Conservation (phyloP, 2,797 vertebrate genomes). For the Otus scops region DNA sequence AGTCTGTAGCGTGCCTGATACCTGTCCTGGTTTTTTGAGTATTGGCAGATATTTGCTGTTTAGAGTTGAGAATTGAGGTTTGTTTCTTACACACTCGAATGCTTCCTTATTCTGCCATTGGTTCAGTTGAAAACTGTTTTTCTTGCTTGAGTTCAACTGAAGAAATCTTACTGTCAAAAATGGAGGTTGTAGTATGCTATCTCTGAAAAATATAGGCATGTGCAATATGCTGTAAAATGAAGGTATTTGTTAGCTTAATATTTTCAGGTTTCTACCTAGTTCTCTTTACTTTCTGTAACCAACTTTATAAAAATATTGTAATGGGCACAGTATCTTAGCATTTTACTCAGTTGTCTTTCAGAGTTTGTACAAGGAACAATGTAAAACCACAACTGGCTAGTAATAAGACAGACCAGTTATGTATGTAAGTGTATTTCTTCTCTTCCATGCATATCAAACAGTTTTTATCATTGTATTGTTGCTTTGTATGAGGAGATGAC, state of each 20-base stretch:
- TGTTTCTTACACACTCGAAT: neutral
- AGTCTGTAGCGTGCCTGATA: neutral
- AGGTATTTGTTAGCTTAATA: neutral
- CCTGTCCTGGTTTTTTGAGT: neutral
- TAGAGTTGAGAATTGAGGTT: neutral
- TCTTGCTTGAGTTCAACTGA: neutral
- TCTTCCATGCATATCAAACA: neutral
- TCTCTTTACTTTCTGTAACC: neutral
- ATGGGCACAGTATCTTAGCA: neutral
- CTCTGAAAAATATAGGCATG: neutral
- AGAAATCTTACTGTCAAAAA: neutral
- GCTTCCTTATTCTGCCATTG: neutral
- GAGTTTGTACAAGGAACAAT: neutral
- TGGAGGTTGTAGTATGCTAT: neutral
- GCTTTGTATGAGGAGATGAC: neutral
- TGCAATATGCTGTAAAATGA: neutral
- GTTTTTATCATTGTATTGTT: neutral
- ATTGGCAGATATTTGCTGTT: neutral
- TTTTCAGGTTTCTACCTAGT: neutral
- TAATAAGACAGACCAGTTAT: neutral
- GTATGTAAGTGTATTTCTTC: neutral
- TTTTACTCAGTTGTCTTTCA: neutral
- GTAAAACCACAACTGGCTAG: neutral
- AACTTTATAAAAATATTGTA: neutral
- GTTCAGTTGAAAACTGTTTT: neutral